Percentiles rank a stretch among this genome's conserved stretches.
phyloP scores from a whole-genome alignment of 2,888 invertebrate species.

The Plutella xylostella region DNA sequence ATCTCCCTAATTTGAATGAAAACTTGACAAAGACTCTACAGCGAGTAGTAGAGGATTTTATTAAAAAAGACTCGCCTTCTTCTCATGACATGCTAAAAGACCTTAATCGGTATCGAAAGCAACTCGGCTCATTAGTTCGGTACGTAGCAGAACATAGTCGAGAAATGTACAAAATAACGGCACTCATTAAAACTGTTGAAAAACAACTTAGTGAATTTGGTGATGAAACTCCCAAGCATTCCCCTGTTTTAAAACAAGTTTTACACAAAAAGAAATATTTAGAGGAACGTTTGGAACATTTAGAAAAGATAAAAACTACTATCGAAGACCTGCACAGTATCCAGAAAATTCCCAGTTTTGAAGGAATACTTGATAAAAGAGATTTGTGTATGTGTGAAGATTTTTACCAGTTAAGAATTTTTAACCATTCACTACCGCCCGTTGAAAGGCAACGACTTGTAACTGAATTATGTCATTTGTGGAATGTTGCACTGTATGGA shows the following conservation, averaged over 20 bases:
- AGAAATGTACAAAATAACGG: conserved; percentile 26
- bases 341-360: conserved; percentile 18
- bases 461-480: conserved; percentile 48
- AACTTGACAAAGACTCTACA: conserved; percentile 48
- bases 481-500: conserved; percentile 48
- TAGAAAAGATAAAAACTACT: conserved; percentile 44
- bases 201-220: no score
- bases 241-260: conserved; percentile 41
- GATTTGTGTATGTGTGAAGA: conserved; percentile 45
- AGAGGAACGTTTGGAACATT: conserved; percentile 32
- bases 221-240: conserved; percentile 23
- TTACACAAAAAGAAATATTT: conserved; percentile 44
- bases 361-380: conserved; percentile 29
- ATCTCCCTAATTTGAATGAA: conserved; percentile 30
- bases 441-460: conserved; percentile 45
- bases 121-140: conserved; percentile 39
- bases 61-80: conserved; percentile 25
- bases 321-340: conserved; percentile 29
- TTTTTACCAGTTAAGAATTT: conserved; percentile 49
- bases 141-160: conserved; percentile 35
- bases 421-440: conserved; percentile 44
- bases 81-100: conserved; percentile 32
- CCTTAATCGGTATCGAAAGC: conserved; percentile 35
- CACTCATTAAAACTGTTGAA: neutral
- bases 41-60: conserved; percentile 41